Percentiles rank a stretch among this genome's conserved stretches.
Evolutionary conservation across 2,888 invertebrate genomes (phyloP).

Genomic region (Sthenelais limicola): DNA sequence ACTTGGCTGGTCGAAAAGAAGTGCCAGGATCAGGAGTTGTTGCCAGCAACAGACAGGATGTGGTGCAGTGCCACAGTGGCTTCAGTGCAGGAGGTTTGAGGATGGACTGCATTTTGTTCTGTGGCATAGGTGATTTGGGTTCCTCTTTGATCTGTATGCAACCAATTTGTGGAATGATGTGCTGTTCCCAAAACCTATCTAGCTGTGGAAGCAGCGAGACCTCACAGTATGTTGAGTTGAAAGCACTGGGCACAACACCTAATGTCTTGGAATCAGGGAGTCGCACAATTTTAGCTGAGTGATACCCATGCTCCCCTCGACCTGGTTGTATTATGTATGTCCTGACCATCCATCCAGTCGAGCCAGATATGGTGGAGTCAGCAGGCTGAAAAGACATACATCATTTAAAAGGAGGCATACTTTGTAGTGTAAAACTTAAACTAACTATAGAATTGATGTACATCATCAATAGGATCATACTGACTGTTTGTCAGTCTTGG

Average conservation of each 20-base stretch:
- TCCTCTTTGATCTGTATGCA: neutral
- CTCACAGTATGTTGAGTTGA: neutral
- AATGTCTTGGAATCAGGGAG: neutral
- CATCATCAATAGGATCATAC: no score
- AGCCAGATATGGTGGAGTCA: neutral
- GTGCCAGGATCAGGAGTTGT: no score
- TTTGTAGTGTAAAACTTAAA: no score
- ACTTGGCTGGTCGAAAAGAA: neutral
- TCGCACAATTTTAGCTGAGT: conserved; percentile 5
- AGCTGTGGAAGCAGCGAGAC: neutral
- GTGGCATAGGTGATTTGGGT: no score
- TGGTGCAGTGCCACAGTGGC: no score
- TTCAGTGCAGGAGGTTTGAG: no score
- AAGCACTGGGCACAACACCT: neutral
- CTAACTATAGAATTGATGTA: no score
- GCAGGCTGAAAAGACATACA: neutral
- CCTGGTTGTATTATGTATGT: conserved; percentile 23
- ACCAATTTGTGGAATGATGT: neutral
- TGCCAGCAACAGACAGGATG: no score
- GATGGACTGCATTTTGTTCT: no score
- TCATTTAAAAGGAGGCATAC: no score
- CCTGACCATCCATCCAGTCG: neutral
- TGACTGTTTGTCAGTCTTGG: no score
- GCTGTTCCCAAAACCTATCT: neutral
- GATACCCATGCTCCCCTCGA: conserved; percentile 31